Base-by-base conservation (phyloP, 1,140 invertebrate genomes). In the Drosophila nebulosa region DNA sequence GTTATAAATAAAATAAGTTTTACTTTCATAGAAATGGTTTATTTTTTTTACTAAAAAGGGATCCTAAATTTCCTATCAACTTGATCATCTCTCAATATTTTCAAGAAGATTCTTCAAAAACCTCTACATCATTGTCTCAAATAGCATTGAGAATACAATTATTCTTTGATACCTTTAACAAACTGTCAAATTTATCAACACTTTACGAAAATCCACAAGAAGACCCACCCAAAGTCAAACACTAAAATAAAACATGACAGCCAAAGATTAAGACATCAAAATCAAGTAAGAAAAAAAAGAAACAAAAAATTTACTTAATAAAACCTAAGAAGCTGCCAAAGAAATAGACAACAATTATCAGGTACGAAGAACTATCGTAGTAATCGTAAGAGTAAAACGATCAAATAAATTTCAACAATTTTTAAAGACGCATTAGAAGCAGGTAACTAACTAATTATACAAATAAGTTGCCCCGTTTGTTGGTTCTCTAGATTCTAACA, bases 181-280 rank as follows among this genome's bases (percentile, higher is more conserved):
- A 39, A 57, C 63, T 84, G 79, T 75, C 79, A 74, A 74, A 55
- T 18, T 55, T 18, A 55, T 55, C 52, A 30, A 18, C 52, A 55
- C 52, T 55, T 55, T 18, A 55, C 52, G 14, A 26, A 72, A 70
- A 67, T 35, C 30, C 35, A 58, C 59, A 62, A n/a, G n/a, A 68
- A 46, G 63, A 74, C 53, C 73, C 21, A 50, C 71, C 71, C 63
- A 32, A 36, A 50, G 67, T 52, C 61, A 56, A 75, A 26, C 36
- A 52, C 10, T 22, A 35, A 42, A 63, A 50, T 50, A 56, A 65
- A 77, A 86, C 83, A 85, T 81, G 83, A 88, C 78, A 85, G 70
- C 42, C 9, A 39, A 64, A 74, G 81, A 88, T 86, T 86, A 88
- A 77, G 64, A 55, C 51, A 78, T 86, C 69, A 64, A 68, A 52